Evolutionary conservation across 2,113 vertebrate species (phyloP), one percentile per base, ranked within the genome.

Genomic region (Alligator mississippiensis): DNA sequence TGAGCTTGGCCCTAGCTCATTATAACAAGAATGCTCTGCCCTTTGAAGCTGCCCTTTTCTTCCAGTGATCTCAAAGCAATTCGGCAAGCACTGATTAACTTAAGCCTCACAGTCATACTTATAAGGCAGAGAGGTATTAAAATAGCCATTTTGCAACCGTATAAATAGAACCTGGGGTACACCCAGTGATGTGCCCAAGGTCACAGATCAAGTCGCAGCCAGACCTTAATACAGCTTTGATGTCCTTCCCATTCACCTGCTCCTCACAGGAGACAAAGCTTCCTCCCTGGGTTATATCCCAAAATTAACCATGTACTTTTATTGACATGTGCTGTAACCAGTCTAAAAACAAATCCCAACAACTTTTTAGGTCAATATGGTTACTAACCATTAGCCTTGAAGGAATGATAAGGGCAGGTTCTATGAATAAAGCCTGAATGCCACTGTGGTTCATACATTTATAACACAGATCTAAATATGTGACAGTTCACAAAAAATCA

Each of bases 121-220:
- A 19, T 30, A 54, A 16, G 0, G 4, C 0, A 1, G 1, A 17
- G 55, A n/a, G 54, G 2, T 72, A 72, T 72, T 38, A 38, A 6
- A 62, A 72, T 0, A 59, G 21, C 9, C 30, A 54, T 9, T 55
- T 76, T 76, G 16, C 25, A 28, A 25, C 68, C 22, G 38, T 18
- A 34, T 72, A 72, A 72, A 72, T 11, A 9, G 66, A 72, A 34
- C 19, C n/a, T 34, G 30, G 22, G 19, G 30, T 21, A 72, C 18
- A 12, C 38, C 30, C 68, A 72, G 68, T 72, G 30, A 38, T 72
- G 30, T 72, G 19, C 68, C 19, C 38, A 72, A 68, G 68, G 68
- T 72, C 30, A 72, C 11, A 5, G 18, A 30, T 10, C 30, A 72
- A 72, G 30, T 72, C 68, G 34, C 18, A 22, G 30, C 21, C 30